Evolutionary conservation across 2,888 invertebrate species (phyloP).

Genomic region (Ectemnius cavifrons): DNA sequence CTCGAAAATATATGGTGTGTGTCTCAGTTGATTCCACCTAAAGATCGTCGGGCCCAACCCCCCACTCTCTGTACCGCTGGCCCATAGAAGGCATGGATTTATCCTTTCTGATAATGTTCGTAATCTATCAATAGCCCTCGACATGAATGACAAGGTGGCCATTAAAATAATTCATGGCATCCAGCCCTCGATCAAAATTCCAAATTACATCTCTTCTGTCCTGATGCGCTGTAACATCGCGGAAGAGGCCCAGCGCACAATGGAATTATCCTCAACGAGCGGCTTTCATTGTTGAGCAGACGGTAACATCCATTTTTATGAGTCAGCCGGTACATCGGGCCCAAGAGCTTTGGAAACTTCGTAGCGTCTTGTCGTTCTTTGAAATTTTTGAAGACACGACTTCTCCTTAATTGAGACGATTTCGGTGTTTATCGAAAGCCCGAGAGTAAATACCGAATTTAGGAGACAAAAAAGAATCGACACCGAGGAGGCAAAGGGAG

Average conservation of each 20-base stretch:
- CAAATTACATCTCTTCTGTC: constrained; percentile 10
- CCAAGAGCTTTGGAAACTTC: no score
- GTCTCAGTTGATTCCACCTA: not conserved
- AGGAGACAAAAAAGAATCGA: no score
- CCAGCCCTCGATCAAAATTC: constrained; percentile 5
- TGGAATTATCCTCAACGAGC: constrained; percentile 6
- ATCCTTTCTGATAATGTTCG: constrained; percentile 8
- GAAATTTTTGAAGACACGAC: no score
- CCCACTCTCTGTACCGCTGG: constrained; percentile 19
- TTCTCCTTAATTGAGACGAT: no score
- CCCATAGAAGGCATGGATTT: not conserved
- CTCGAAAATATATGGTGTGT: constrained; percentile 2
- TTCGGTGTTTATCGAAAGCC: not conserved
- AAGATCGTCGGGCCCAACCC: constrained; percentile 9
- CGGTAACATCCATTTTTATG: constrained; percentile 28
- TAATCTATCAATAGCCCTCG: not conserved
- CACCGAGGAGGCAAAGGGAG: constrained; percentile 31
- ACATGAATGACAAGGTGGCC: constrained; percentile 3
- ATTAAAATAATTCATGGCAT: constrained; percentile 10
- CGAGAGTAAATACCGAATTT: not conserved
- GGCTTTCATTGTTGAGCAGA: not conserved
- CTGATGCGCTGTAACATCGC: constrained; percentile 11
- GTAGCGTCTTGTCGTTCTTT: no score
- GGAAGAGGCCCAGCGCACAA: constrained; percentile 14
- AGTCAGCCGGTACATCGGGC: constrained; percentile 12